A percentile compares a stretch with the other conserved stretches of the same genome.
Conservation (phyloP, 2,113 vertebrate species). For the Saguinus imperator region DNA sequence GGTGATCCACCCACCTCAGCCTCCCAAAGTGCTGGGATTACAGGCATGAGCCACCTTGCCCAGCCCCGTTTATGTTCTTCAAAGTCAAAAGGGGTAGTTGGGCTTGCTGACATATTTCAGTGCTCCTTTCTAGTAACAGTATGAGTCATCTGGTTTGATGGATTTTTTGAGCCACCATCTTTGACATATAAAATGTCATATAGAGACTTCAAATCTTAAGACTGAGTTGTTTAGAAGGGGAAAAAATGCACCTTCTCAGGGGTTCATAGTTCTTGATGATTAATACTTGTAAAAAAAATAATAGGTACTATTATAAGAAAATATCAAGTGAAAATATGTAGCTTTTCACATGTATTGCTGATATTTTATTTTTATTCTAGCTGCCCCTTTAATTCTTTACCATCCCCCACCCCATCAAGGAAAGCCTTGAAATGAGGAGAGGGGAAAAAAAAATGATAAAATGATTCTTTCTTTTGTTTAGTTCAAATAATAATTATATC, state of each 20-base stretch:
- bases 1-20: too few relatives aligned
- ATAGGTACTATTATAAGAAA: neutral
- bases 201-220: conserved; percentile 30
- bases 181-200: conserved; percentile 37
- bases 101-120: neutral
- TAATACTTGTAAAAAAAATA: conserved; percentile 21
- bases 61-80: conserved; percentile 1
- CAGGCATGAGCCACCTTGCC: too few relatives aligned
- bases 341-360: neutral
- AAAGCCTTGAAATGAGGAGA: neutral
- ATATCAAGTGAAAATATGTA: neutral
- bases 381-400: neutral
- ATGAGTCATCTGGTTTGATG: neutral
- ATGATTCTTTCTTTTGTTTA: neutral
- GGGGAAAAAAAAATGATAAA: neutral
- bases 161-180: conserved; percentile 34
- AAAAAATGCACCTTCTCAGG: conserved; percentile 30
- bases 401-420: neutral
- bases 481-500: neutral
- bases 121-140: conserved; percentile 33
- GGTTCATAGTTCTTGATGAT: neutral
- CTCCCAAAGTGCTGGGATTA: too few relatives aligned
- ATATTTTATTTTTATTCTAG: neutral
- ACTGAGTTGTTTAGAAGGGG: neutral
- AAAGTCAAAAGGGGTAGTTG: conserved; percentile 37